phyloP scores from a whole-genome alignment of 2,113 vertebrate species.

The Erpornis zantholeuca region DNA sequence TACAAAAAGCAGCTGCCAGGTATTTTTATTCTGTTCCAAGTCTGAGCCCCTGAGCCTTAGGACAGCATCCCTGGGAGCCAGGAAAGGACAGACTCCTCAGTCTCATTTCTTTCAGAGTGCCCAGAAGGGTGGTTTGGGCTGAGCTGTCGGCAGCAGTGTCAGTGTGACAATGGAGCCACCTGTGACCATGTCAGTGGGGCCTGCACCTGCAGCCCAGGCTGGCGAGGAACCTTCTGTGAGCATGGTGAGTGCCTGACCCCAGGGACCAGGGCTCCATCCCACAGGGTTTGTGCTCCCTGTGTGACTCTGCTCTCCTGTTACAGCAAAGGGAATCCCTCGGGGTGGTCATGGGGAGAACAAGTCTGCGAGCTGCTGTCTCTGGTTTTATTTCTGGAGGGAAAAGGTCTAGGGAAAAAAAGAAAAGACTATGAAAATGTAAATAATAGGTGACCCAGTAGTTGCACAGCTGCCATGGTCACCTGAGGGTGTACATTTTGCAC shows the following conservation, averaged over 20 bases:
- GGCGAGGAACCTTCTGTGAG: constrained; percentile 91
- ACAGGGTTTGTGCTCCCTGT: neutral
- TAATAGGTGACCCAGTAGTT: neutral
- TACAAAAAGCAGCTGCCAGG: neutral
- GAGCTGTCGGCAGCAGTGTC: constrained; percentile 80
- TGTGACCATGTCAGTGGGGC: constrained; percentile 93
- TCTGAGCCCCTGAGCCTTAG: neutral
- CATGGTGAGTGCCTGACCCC: constrained; percentile 65
- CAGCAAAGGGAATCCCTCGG: neutral
- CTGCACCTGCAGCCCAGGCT: constrained; percentile 86
- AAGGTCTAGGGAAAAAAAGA: neutral
- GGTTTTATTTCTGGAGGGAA: neutral
- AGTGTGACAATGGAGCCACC: constrained; percentile 82
- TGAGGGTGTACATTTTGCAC: fast-evolving
- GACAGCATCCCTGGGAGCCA: fast-evolving
- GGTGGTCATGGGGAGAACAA: neutral
- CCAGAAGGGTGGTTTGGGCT: constrained; percentile 81
- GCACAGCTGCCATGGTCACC: neutral
- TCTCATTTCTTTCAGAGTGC: constrained; percentile 74
- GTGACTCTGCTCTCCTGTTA: fast-evolving
- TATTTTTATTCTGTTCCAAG: fast-evolving
- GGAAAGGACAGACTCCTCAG: neutral
- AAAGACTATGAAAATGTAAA: neutral
- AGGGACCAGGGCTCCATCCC: neutral
- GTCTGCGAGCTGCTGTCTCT: neutral